phyloP scores from a whole-genome alignment of 2,113 vertebrate genomes.

The Panthera uncia region DNA sequence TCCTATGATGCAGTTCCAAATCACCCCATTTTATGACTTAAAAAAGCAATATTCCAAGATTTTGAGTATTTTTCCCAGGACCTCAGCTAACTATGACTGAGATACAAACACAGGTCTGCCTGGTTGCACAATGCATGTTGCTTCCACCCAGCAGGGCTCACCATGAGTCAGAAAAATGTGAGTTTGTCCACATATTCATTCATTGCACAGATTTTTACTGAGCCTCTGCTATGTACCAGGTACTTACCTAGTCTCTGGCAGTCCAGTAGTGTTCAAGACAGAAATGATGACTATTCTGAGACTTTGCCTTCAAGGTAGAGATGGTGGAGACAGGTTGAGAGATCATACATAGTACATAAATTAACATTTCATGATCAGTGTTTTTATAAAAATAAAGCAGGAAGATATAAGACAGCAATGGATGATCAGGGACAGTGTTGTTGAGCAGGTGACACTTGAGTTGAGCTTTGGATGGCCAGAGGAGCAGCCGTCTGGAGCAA shows the following conservation, averaged over 20 bases:
- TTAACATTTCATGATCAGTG: background rate
- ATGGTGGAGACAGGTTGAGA: background rate
- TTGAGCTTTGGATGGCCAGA: background rate
- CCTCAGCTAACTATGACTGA: background rate
- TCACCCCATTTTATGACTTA: background rate
- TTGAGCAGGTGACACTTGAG: background rate
- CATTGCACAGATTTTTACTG: background rate
- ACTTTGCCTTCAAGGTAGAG: background rate
- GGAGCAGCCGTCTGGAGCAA: background rate
- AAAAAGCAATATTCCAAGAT: background rate
- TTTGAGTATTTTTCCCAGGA: background rate
- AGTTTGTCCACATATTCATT: background rate
- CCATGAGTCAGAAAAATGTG: background rate
- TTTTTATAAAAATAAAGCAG: constrained; percentile 34
- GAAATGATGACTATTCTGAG: background rate
- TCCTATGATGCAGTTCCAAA: background rate
- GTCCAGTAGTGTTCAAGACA: background rate
- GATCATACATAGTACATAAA: background rate
- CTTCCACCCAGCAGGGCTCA: background rate
- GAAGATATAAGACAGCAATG: background rate
- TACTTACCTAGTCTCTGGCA: background rate
- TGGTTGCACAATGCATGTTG: background rate
- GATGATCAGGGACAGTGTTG: background rate
- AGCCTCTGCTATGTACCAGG: background rate
- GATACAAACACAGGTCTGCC: background rate